Evolutionary conservation across 2,113 vertebrate genomes (phyloP).

Genomic region (Mobula hypostoma): DNA sequence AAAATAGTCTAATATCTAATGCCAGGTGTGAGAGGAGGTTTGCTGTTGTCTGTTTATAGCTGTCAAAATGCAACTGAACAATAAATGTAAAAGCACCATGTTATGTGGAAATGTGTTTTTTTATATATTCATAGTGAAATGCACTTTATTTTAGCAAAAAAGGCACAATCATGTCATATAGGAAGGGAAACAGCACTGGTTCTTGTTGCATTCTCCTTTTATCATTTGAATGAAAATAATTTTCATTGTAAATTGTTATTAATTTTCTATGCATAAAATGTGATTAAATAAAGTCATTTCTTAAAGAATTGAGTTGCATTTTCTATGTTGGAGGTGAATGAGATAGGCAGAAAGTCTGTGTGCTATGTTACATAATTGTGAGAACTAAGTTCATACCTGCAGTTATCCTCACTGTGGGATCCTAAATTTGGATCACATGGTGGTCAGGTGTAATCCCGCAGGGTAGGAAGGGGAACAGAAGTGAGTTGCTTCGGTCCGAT

Average conservation of each 20-base stretch:
- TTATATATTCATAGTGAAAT: constrained; percentile 36
- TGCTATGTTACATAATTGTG: neutral
- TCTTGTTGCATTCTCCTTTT: constrained; percentile 15
- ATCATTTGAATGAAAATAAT: constrained; percentile 32
- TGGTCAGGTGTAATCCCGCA: neutral
- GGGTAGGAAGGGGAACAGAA: neutral
- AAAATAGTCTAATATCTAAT: neutral
- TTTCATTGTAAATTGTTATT: constrained; percentile 38
- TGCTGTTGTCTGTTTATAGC: constrained; percentile 29
- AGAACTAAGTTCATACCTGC: no score
- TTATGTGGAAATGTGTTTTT: constrained; percentile 33
- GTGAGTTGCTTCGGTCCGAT: neutral
- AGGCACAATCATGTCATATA: constrained; percentile 35
- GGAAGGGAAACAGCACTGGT: constrained; percentile 25
- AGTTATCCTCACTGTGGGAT: neutral
- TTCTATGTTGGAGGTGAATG: neutral
- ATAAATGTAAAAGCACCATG: constrained; percentile 31
- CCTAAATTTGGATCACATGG: neutral
- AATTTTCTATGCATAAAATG: constrained; percentile 37
- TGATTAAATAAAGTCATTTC: constrained; percentile 37
- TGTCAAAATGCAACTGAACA: constrained; percentile 32
- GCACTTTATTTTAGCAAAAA: constrained; percentile 38
- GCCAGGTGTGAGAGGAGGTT: neutral
- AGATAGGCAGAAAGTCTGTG: neutral
- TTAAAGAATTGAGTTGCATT: constrained; percentile 9